A percentile compares a stretch with the other conserved stretches of the same genome.
Conservation (phyloP, 2,113 vertebrate genomes). For the Bothrops jararaca region DNA sequence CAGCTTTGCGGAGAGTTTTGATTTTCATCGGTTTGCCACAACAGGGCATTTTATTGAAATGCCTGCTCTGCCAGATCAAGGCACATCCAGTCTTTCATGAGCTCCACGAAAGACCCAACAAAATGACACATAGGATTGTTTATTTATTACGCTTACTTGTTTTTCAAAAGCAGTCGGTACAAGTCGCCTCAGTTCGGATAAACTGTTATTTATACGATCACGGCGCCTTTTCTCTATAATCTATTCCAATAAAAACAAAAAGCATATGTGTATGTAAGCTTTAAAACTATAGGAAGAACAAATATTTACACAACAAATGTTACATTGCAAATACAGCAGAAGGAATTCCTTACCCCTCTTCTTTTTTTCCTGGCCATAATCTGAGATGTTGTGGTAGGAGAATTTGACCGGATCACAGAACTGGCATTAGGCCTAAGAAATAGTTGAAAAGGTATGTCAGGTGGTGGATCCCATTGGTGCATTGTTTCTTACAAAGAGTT, state of each 20-base stretch:
- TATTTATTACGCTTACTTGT: constrained; percentile 78
- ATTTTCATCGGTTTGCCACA: constrained; percentile 79
- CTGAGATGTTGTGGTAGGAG: constrained; percentile 87
- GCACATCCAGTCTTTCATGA: constrained; percentile 74
- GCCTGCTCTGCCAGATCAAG: constrained; percentile 71
- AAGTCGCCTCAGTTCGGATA: constrained; percentile 88
- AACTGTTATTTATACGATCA: constrained; percentile 94
- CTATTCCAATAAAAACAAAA: constrained; percentile 70
- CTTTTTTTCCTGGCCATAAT: constrained; percentile 92
- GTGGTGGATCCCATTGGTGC: constrained; percentile 37
- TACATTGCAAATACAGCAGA: neutral
- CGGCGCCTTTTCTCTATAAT: constrained; percentile 95
- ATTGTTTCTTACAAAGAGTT: constrained; percentile 11
- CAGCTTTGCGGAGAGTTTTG: constrained; percentile 75
- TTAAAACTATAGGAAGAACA: constrained; percentile 20
- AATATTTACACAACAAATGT: constrained; percentile 37
- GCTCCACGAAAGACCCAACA: constrained; percentile 67
- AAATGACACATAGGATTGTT: constrained; percentile 52
- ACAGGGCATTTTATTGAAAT: constrained; percentile 80
- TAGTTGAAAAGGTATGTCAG: constrained; percentile 58
- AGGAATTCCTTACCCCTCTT: constrained; percentile 76
- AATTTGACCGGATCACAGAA: constrained; percentile 81
- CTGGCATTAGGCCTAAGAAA: constrained; percentile 75
- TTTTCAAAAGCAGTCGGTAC: constrained; percentile 95
- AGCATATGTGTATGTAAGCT: constrained; percentile 38